Conservation (phyloP, 2,888 invertebrate species). For the Doris montereyensis region DNA sequence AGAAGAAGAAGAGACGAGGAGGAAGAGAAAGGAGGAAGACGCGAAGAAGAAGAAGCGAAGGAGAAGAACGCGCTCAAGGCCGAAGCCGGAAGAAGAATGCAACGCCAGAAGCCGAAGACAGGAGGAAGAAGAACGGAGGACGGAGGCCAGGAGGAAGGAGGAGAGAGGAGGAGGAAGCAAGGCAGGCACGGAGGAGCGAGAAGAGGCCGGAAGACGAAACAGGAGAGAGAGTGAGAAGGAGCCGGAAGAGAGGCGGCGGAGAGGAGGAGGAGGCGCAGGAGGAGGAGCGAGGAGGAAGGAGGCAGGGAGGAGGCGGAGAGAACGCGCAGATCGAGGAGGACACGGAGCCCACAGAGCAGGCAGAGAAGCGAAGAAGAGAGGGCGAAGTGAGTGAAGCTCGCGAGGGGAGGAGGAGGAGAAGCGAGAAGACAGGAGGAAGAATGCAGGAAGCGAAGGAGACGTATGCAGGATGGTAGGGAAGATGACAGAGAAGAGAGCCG, state of each 20-base stretch:
- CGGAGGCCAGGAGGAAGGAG: background rate
- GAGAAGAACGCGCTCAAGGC: no score
- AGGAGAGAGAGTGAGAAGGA: background rate
- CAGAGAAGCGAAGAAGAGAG: no score
- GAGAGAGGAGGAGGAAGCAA: background rate
- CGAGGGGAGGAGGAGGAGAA: background rate
- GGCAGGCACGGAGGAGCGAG: background rate
- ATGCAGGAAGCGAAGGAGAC: background rate
- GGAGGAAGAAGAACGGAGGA: no score
- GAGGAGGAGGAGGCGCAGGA: background rate
- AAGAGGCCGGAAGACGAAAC: background rate
- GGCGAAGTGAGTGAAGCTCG: background rate
- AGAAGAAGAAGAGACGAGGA: no score
- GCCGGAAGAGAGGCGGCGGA: background rate
- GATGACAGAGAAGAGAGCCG: background rate
- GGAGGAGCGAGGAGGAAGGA: background rate
- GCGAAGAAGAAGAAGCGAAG: no score
- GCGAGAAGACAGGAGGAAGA: constrained; percentile 15
- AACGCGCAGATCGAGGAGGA: constrained; percentile 8
- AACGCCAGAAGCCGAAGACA: no score
- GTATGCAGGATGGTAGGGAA: background rate
- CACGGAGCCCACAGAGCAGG: background rate
- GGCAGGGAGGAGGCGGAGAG: constrained; percentile 15
- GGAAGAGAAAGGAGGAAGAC: no score
- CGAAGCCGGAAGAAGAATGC: no score